Base-by-base conservation (phyloP, 2,797 vertebrate genomes). In the Heteromormyrus szaboi region DNA sequence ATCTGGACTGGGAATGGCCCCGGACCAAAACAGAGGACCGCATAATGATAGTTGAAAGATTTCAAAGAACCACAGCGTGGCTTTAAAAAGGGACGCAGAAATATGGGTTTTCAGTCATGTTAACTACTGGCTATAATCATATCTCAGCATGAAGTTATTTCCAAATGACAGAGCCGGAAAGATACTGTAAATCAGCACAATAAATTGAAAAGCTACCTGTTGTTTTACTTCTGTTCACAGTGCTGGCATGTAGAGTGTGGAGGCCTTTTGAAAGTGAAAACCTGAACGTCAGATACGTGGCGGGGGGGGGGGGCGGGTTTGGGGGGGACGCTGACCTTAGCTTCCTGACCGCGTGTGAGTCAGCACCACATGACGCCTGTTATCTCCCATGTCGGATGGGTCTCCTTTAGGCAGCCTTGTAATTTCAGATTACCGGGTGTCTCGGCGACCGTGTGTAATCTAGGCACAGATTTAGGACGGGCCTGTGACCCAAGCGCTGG, bases 1-100 rank as follows among this genome's bases (percentile, higher is more conserved):
- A 95, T 93, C 93, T 93, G 88, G 90, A 86, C 83, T 92, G 89
- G 90, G 92, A 85, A 76, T 56, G 90, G 90, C 90, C 90, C 53
- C 50, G 85, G 53, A 85, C 87, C 87, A 76, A 29, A 86, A 62
- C 90, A 92, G 91, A 92, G 92, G 94, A 95, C 92, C 93, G 91
- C 91, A 93, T 93, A 93, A 94, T 93, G 93, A 94, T 90, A 93
- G 93, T 90, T 85, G 79, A 90, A 90, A 87, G 91, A 93, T 93
- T 93, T 94, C 92, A 94, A 93, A 93, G 91, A 89, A 88, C 91
- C 62, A 3, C 92, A 91, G 90, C 89, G 91, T 91, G 90, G 91
- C 89, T 87, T 91, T 87, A 81, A 87, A 84, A 89, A 79, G 65
- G 44, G 88, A 51, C 1, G 2, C 90, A 92, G 86, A 92, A 90